Evolutionary conservation across 2,888 invertebrate genomes (phyloP).

Genomic region (Gymnoscelis rufifasciata): DNA sequence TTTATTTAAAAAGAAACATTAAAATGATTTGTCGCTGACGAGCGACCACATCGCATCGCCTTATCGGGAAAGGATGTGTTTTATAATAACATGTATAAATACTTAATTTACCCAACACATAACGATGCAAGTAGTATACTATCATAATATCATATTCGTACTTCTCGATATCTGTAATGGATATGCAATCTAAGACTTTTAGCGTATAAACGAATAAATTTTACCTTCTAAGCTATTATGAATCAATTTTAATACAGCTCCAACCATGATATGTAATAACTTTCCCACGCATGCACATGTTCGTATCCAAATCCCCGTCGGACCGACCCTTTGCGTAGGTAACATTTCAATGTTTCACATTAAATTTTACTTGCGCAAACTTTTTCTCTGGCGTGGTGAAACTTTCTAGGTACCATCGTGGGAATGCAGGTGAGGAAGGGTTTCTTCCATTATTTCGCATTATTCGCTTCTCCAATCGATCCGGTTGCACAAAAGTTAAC

Average conservation of each 20-base stretch:
- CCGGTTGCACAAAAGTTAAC: conserved; percentile 73
- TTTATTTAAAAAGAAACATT: no score
- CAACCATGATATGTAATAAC: conserved; percentile 23
- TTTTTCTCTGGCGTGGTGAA: conserved; percentile 53
- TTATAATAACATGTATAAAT: no score
- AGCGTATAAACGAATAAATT: no score
- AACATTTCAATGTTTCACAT: conserved; percentile 69
- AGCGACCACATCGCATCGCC: no score
- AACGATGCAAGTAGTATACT: no score
- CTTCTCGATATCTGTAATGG: no score
- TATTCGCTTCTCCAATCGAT: conserved; percentile 46
- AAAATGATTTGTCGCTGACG: no score
- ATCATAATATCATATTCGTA: no score
- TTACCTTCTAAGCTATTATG: neutral
- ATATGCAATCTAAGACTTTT: no score
- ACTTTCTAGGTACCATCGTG: conserved; percentile 72
- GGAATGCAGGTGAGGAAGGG: conserved; percentile 78
- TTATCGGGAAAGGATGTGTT: no score
- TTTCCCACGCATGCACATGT: conserved; percentile 59
- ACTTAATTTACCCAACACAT: no score
- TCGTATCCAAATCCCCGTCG: conserved; percentile 48
- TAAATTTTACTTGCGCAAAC: conserved; percentile 70
- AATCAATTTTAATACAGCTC: neutral
- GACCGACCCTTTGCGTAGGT: conserved; percentile 50
- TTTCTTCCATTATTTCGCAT: conserved; percentile 50